Evolutionary conservation across 1,140 invertebrate genomes (phyloP).

Genomic region (Meloidogyne floridensis): DNA sequence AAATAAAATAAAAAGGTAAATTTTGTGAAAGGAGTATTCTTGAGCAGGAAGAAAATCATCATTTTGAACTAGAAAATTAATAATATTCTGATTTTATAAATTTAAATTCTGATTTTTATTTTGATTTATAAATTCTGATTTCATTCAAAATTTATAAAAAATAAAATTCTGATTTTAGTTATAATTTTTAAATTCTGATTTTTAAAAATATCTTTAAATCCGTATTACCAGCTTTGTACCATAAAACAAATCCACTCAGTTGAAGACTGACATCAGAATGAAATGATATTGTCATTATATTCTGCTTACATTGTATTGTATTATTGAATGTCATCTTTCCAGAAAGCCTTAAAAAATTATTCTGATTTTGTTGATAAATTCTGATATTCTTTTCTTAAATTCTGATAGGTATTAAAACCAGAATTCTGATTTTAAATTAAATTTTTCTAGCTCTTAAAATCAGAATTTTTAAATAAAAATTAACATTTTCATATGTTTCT

Average conservation of each 20-base stretch:
- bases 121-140: too few species aligned
- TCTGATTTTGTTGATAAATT: background rate
- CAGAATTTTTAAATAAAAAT: constrained; percentile 11
- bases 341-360: constrained; percentile 31
- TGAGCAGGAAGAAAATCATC: too few species aligned
- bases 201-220: too few species aligned
- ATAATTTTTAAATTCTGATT: too few species aligned
- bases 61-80: too few species aligned
- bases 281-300: constrained; percentile 39
- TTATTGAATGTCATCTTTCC: constrained; percentile 28
- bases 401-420: background rate
- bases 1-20: background rate
- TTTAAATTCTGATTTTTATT: too few species aligned
- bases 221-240: constrained; percentile 34
- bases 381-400: background rate
- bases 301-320: background rate
- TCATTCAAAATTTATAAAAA: too few species aligned
- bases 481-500: constrained; percentile 40
- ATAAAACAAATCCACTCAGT: constrained; percentile 32
- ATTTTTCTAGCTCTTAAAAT: background rate
- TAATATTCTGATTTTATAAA: too few species aligned
- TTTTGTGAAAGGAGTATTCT: background rate
- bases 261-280: constrained; percentile 30
- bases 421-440: background rate
- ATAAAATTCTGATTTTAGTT: too few species aligned